Percentiles rank a stretch among this genome's conserved stretches.
These are phyloP conservation scores for Chrysomela aeneicollis DNA, from an alignment of 2,888 invertebrate species.

Conservation along the genomic window DNA sequence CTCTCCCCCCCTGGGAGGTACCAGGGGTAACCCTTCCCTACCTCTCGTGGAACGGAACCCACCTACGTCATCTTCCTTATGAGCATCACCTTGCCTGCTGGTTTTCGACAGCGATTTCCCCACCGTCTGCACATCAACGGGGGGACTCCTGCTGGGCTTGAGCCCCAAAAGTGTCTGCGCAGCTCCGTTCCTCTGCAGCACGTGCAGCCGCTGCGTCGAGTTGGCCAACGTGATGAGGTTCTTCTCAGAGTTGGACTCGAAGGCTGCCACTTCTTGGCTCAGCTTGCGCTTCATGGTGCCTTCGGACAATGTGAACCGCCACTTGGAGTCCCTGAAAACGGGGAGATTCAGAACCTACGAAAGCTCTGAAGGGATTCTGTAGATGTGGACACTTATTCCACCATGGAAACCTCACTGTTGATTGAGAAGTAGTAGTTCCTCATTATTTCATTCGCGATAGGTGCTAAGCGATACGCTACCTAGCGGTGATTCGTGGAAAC, in stretches of 20 bases:
- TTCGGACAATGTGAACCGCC: conserved; percentile 56
- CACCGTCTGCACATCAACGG: conserved; percentile 49
- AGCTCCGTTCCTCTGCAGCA: conserved; percentile 34
- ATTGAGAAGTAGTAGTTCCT: too few relatives aligned
- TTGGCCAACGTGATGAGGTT: conserved; percentile 46
- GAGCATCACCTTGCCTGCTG: conserved; percentile 36
- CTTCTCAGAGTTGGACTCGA: conserved; percentile 42
- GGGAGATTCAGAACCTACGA: too few relatives aligned
- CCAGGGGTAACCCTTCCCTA: too few relatives aligned
- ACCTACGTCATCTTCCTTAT: conserved; percentile 32
- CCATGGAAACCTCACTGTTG: too few relatives aligned
- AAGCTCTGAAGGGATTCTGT: too few relatives aligned
- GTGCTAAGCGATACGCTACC: too few relatives aligned
- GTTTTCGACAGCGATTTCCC: conserved; percentile 51
- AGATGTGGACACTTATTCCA: too few relatives aligned
- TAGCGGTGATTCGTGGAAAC: too few relatives aligned
- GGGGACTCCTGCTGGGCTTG: conserved; percentile 6
- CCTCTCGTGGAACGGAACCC: too few relatives aligned
- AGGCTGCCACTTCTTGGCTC: conserved; percentile 46
- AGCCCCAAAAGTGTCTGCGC: conserved; percentile 1
- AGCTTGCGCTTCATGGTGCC: conserved; percentile 55
- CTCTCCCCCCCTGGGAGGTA: too few relatives aligned
- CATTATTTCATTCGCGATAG: too few relatives aligned
- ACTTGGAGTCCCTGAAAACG: conserved; percentile 38
- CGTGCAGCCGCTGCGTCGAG: conserved; percentile 45